A percentile compares a stretch with the other conserved stretches of the same genome.
phyloP scores from a whole-genome alignment of 2,888 invertebrate species.

The Catocala sponsa region DNA sequence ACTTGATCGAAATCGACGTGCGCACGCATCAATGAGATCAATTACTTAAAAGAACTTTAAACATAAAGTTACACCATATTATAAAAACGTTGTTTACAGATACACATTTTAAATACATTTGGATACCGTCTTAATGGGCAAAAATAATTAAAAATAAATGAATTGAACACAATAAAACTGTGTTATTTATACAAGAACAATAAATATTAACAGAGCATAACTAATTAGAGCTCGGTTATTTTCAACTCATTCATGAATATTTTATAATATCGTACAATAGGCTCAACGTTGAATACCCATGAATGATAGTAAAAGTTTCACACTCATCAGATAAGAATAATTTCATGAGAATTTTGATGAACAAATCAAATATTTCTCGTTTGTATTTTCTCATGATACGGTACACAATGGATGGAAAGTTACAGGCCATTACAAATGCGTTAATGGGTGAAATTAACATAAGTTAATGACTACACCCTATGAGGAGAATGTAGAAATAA shows the following conservation, averaged over 20 bases:
- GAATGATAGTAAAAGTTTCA: constrained; percentile 1
- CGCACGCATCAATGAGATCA: too few relatives aligned
- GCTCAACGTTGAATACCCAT: background rate
- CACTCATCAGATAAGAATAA: background rate
- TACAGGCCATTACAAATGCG: constrained; percentile 10
- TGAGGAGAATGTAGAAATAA: background rate
- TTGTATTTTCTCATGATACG: constrained; percentile 1
- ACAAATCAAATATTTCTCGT: too few relatives aligned
- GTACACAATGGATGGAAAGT: constrained; percentile 7
- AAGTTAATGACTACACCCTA: background rate
- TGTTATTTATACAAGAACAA: constrained; percentile 10
- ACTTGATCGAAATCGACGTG: too few relatives aligned
- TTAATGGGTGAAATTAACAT: background rate
- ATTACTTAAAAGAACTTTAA: too few relatives aligned
- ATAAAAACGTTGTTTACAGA: too few relatives aligned
- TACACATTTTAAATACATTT: too few relatives aligned
- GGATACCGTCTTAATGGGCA: background rate
- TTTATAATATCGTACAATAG: background rate
- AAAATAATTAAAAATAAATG: too few relatives aligned
- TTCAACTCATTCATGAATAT: constrained; percentile 6
- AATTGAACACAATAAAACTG: constrained; percentile 1
- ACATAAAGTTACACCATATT: too few relatives aligned
- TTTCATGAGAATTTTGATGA: background rate
- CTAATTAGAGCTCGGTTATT: constrained; percentile 8
- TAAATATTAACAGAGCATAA: constrained; percentile 15